A percentile compares a stretch with the other conserved stretches of the same genome.
These are phyloP conservation scores for Chlorocebus sabaeus DNA, from an alignment of 2,113 vertebrate species.

Conservation along the genomic window DNA sequence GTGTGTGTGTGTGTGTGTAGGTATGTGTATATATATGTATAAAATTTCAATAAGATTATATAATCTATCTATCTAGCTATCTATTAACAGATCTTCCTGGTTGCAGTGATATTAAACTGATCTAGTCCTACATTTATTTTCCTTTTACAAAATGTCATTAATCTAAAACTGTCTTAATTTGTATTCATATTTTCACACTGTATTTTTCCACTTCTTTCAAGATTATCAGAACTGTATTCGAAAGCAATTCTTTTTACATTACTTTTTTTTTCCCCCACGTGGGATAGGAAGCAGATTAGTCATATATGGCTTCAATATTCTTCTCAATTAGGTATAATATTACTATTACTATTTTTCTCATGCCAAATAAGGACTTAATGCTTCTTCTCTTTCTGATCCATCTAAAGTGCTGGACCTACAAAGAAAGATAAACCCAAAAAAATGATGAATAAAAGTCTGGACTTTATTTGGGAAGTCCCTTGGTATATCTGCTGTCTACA, in stretches of 20 bases:
- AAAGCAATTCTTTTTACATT: not conserved
- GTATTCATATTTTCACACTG: not conserved
- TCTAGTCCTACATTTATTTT: not conserved
- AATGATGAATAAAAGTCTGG: not conserved
- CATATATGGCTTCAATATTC: not conserved
- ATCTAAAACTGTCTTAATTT: not conserved
- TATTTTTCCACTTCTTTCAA: not conserved
- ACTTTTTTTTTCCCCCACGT: not conserved
- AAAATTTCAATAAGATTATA: too few species aligned
- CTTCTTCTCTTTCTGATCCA: not conserved
- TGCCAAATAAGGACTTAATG: not conserved
- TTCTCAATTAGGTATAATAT: not conserved
- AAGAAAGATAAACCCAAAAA: not conserved
- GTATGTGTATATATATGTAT: too few species aligned
- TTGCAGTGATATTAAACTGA: not conserved
- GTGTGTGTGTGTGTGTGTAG: too few species aligned
- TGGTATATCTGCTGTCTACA: not conserved
- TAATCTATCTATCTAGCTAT: too few species aligned
- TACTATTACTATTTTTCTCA: not conserved
- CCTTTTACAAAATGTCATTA: not conserved
- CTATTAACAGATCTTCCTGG: not conserved
- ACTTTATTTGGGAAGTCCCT: not conserved
- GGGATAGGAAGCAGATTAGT: not conserved
- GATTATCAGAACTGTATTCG: not conserved
- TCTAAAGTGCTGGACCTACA: not conserved